Evolutionary conservation across 2,113 vertebrate genomes (phyloP).

Genomic region (Anguilla japonica): DNA sequence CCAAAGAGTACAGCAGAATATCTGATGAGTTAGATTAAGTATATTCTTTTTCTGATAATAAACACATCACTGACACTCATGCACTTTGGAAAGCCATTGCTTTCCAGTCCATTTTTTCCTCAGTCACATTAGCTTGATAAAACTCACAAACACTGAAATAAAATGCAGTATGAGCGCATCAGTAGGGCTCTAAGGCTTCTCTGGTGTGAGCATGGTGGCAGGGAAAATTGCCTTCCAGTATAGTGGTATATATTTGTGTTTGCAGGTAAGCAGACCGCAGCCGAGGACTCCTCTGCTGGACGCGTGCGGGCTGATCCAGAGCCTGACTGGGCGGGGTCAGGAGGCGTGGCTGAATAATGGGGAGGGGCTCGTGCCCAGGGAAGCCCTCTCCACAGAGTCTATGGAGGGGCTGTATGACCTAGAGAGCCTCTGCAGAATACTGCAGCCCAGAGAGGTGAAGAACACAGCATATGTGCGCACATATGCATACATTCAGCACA

Average conservation of each 20-base stretch:
- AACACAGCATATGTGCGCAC: slow-evolving; percentile 22
- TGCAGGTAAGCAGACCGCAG: slow-evolving; percentile 76
- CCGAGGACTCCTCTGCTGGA: slow-evolving; percentile 86
- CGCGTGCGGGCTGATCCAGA: slow-evolving; percentile 78
- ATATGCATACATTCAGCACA: background rate
- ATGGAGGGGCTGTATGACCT: slow-evolving; percentile 80
- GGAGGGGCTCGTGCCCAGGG: slow-evolving; percentile 68
- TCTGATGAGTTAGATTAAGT: background rate
- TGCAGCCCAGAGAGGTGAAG: slow-evolving; percentile 84
- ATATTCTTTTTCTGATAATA: background rate
- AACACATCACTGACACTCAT: background rate
- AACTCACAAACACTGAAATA: background rate
- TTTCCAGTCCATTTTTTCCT: background rate
- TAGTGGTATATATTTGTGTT: background rate
- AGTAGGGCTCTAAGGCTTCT: background rate
- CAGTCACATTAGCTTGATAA: background rate
- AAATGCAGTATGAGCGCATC: background rate
- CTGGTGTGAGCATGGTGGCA: background rate
- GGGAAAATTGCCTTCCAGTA: background rate
- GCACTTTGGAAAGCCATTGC: background rate
- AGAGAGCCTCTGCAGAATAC: slow-evolving; percentile 79
- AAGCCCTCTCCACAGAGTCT: slow-evolving; percentile 73
- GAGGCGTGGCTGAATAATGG: slow-evolving; percentile 63
- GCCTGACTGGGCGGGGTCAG: slow-evolving; percentile 64
- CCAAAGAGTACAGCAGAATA: background rate